Base-by-base conservation (phyloP, 2,797 vertebrate species). In the Manis javanica region DNA sequence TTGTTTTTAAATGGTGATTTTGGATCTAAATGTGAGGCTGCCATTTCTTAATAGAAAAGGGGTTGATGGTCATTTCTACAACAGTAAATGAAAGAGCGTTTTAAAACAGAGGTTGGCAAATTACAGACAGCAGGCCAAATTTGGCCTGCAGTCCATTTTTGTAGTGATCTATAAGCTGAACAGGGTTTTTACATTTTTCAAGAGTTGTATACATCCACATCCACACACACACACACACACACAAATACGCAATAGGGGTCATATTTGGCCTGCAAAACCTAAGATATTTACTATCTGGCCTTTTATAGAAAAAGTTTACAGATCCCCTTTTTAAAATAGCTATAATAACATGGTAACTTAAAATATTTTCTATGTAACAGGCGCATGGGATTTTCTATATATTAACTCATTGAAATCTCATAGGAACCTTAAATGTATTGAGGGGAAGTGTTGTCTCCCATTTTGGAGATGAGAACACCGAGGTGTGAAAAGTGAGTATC, bases 11-110 rank as follows among this genome's bases (percentile, higher is more conserved):
- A 81, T 26, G 34, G 24, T 91, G 29, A 93, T 63, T 94, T 87
- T 55, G 34, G 69, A 26, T 89, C 24, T 81, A 39, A n/a, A 0
- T 78, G 11, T 77, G 81, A 91, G 12, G 46, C 42, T 97, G 37
- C 29, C 8, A 69, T 75, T 92, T 92, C 39, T 93, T 92, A 95
- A 92, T 34, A 93, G 42, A 63, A 79, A 94, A 59, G 6, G 11
- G 53, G 29, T 78, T 31, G 3, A 29, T 94, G 11, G 69, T 84
- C 23, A 64, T 91, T 11, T 19, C 16, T 85, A 59, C 4, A 81
- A 34, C 12, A 75, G 59, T 49, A 66, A 84, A 18, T 49, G n/a
- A 90, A 87, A 81, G 16, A 87, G 75, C 64, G 11, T 75, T 83
- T 92, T 79, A 87, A 92, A 84, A 64, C 0, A 53, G 2, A 23